Percentiles rank a stretch among this genome's conserved stretches.
Conservation (phyloP, 1,140 invertebrate genomes). For the Euwallacea fornicatus region DNA sequence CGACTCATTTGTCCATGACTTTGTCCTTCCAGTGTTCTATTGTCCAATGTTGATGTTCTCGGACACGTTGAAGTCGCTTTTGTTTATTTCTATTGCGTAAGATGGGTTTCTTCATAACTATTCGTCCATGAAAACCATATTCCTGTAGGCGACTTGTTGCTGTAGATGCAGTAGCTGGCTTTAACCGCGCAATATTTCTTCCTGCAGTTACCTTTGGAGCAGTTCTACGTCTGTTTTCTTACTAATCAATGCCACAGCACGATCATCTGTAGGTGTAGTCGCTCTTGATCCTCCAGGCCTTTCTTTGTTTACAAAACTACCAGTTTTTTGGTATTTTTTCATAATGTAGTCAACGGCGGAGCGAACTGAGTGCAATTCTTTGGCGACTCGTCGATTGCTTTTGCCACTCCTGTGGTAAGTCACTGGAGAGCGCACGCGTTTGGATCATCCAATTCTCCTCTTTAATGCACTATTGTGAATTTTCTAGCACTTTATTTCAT, state of each 20-base stretch:
- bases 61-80: not conserved
- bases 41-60: no score
- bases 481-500: no score
- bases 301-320: not conserved
- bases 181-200: not conserved
- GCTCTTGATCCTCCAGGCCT: not conserved
- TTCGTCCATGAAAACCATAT: constrained; percentile 6
- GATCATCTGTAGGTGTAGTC: constrained; percentile 1
- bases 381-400: no score
- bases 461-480: no score
- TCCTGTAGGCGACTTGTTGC: not conserved
- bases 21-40: no score
- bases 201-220: not conserved
- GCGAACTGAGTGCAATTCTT: no score
- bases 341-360: not conserved
- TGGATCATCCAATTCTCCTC: no score
- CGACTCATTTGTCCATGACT: no score
- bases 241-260: not conserved
- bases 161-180: not conserved
- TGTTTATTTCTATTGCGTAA: not conserved
- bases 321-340: constrained; percentile 3
- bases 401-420: no score
- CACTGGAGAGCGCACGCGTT: no score
- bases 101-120: not conserved
- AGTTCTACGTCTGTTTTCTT: not conserved